Conservation (phyloP, 2,797 vertebrate species). For the Spinus pinus region DNA sequence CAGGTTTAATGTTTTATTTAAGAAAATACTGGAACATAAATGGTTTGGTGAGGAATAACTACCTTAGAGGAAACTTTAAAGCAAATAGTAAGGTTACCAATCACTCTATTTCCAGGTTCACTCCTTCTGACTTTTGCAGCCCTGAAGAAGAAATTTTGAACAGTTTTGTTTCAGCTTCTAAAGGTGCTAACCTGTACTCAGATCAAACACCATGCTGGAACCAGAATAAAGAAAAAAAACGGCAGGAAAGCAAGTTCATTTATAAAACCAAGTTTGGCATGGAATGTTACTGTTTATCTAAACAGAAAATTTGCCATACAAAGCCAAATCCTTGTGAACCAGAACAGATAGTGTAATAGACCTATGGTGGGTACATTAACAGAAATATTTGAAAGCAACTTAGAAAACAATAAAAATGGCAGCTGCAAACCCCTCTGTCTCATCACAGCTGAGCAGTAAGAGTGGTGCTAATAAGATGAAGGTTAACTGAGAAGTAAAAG, state of each 20-base stretch:
- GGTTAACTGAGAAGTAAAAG: background rate
- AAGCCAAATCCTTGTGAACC: background rate
- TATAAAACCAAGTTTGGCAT: background rate
- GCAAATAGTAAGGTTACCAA: background rate
- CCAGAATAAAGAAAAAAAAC: background rate
- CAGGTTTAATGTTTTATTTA: background rate
- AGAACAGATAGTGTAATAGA: background rate
- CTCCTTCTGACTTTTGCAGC: background rate
- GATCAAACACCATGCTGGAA: background rate
- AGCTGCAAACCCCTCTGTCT: constrained; percentile 36
- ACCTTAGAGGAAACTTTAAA: background rate
- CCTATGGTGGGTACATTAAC: background rate
- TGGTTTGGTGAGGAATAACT: background rate
- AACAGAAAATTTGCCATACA: background rate
- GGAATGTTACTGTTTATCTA: background rate
- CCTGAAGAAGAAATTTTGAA: background rate
- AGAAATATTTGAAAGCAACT: background rate
- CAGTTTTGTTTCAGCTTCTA: background rate
- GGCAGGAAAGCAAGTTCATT: background rate
- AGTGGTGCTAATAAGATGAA: background rate
- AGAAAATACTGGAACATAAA: background rate
- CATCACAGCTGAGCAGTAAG: background rate
- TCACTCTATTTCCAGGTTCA: background rate
- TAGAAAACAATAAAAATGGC: background rate
- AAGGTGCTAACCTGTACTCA: background rate